Percentiles rank a stretch among this genome's conserved stretches.
phyloP scores from a whole-genome alignment of 2,113 vertebrate genomes.

The Eidolon helvum region DNA sequence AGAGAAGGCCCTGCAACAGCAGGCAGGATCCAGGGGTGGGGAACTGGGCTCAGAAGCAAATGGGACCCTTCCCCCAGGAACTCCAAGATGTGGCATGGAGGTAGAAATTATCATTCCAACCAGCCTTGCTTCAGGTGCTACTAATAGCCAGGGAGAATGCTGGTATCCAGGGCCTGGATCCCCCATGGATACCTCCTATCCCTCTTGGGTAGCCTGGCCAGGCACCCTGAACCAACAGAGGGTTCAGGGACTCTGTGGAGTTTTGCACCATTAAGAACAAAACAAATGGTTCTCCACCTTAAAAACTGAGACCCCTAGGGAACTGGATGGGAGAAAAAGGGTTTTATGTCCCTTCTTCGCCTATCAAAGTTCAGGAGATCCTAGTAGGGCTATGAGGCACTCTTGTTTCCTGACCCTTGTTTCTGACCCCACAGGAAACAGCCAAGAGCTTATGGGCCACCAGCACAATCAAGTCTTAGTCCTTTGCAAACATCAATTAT shows the following conservation, averaged over 20 bases:
- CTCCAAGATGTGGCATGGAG: background rate
- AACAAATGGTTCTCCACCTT: background rate
- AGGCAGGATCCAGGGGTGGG: background rate
- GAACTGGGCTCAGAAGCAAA: background rate
- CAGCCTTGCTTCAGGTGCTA: background rate
- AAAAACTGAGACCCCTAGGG: background rate
- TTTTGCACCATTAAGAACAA: background rate
- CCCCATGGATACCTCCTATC: fast-evolving
- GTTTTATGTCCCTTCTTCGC: background rate
- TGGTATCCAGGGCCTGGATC: background rate
- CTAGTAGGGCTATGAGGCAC: background rate
- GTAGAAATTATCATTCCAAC: background rate
- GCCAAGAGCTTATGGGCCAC: conserved; percentile 6
- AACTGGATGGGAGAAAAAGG: background rate
- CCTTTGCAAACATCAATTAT: conserved; percentile 44
- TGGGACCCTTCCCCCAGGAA: background rate
- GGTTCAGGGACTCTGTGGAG: background rate
- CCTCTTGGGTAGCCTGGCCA: background rate
- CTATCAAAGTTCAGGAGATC: background rate
- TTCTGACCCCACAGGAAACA: conserved; percentile 43
- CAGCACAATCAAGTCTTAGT: conserved; percentile 38
- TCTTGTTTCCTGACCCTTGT: conserved; percentile 36
- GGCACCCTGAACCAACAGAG: background rate
- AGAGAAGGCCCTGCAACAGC: background rate
- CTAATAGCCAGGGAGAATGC: background rate